These are phyloP conservation scores for Onychostruthus taczanowskii DNA, from an alignment of 2,113 vertebrate genomes.

Conservation along the genomic window DNA sequence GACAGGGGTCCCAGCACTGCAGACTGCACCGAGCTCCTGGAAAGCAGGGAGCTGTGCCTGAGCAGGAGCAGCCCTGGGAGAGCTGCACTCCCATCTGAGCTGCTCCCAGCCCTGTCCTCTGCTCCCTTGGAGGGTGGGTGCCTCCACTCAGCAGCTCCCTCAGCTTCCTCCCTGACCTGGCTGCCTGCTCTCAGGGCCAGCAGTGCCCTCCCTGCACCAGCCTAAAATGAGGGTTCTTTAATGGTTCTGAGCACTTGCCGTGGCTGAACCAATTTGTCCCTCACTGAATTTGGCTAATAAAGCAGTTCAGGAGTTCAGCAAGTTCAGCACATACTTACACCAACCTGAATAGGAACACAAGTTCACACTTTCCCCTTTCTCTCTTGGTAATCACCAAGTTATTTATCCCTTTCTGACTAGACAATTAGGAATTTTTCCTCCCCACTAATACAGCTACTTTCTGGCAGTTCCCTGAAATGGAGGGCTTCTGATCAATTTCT, in stretches of 20 bases:
- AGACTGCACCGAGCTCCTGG: not conserved
- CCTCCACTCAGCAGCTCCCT: not conserved
- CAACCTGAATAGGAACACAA: not conserved
- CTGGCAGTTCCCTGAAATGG: not conserved
- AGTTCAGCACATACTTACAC: not conserved
- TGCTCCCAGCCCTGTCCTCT: not conserved
- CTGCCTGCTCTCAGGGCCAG: not conserved
- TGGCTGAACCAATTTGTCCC: not conserved
- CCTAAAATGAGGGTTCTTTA: not conserved
- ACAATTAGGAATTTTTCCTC: not conserved
- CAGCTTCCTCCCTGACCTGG: not conserved
- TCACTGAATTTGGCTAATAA: not conserved
- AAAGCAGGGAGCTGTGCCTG: not conserved
- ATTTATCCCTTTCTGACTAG: not conserved
- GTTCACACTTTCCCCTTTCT: not conserved
- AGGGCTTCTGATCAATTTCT: constrained; percentile 8
- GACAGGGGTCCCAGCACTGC: not conserved
- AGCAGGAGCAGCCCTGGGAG: not conserved
- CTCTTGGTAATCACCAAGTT: not conserved
- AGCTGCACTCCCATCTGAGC: not conserved
- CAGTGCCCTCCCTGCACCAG: not conserved
- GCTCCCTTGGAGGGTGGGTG: not conserved
- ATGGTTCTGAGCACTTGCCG: not conserved
- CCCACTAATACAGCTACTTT: not conserved
- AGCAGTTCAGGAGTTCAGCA: not conserved